Evolutionary conservation across 2,797 vertebrate species (phyloP), one percentile per base, ranked within the genome.

Genomic region (Takifugu ocellatus): DNA sequence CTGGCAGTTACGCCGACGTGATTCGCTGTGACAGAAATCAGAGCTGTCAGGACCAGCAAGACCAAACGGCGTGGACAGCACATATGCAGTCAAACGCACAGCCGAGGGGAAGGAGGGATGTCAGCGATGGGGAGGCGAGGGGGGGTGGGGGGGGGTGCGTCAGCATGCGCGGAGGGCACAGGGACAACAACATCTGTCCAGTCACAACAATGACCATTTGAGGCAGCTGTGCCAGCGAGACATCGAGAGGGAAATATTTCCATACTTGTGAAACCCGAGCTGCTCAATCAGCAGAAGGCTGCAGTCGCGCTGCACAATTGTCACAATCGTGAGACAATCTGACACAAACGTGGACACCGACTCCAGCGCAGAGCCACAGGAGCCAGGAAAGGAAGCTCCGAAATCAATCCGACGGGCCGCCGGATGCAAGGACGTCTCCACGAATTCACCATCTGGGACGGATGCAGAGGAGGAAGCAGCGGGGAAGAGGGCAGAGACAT

Each of bases 1-100:
- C 81, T 81, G 55, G 72, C 66, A 89, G 77, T 76, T 78, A 79
- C 77, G 82, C 77, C 83, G 36, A 39, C 36, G 36, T 89, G 88
- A 92, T 89, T 87, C 71, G 72, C 83, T 89, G 78, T 90, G 90
- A 91, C 89, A 89, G 89, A 80, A 91, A 85, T 85, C 84, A 83
- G 82, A 81, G 86, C 84, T 85, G 81, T 87, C 83, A 87, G 80
- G 84, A 80, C 75, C 81, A 87, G 85, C 84, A 81, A 89, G 90
- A 90, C 90, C 85, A 87, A 88, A 77, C 84, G 75, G 80, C 85
- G 71, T 57, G 79, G 84, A 86, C 88, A 86, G 83, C 67, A 69
- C 63, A 68, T 72, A 86, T 84, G 72, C 71, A 81, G 75, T 78
- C 77, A 81, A 83, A 81, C 74, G 70, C 62, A 77, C 63, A 64